These are phyloP conservation scores for Drosophila willistoni DNA, from an alignment of 1,140 invertebrate genomes.

Conservation along the genomic window DNA sequence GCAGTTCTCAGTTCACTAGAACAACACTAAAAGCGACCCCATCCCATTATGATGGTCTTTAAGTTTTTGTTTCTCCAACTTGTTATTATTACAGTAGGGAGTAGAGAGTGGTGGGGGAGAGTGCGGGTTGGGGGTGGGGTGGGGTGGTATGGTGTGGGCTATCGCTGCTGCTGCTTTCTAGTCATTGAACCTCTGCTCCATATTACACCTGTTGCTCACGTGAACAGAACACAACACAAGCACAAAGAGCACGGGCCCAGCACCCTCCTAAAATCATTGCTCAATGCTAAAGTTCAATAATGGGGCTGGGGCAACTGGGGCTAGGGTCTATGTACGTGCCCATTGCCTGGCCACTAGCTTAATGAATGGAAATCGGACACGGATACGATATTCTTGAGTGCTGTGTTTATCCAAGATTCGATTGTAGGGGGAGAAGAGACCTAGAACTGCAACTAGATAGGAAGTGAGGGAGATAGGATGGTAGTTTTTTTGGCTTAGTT, in stretches of 20 bases:
- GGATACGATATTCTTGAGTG: constrained; percentile 20
- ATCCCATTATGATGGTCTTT: background rate
- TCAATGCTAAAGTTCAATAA: constrained; percentile 51
- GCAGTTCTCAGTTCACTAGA: background rate
- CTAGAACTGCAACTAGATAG: background rate
- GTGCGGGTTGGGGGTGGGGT: too few relatives aligned
- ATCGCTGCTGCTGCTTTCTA: constrained; percentile 7
- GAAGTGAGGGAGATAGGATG: constrained; percentile 1
- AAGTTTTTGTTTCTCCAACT: background rate
- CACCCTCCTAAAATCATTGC: constrained; percentile 12
- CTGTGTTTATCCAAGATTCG: constrained; percentile 19
- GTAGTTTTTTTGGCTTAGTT: too few relatives aligned
- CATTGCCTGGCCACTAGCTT: constrained; percentile 29
- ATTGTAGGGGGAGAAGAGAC: background rate
- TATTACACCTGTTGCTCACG: constrained; percentile 45
- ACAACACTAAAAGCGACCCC: background rate
- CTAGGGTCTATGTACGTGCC: constrained; percentile 37
- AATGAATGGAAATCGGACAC: constrained; percentile 41
- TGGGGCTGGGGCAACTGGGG: background rate
- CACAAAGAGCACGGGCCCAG: constrained; percentile 3
- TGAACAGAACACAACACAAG: constrained; percentile 12
- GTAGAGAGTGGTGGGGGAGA: too few relatives aligned
- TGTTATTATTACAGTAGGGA: background rate
- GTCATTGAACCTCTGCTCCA: constrained; percentile 18
- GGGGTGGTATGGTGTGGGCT: background rate